Percentiles rank a stretch among this genome's conserved stretches.
Evolutionary conservation across 2,113 vertebrate species (phyloP).

Genomic region (Naja naja): DNA sequence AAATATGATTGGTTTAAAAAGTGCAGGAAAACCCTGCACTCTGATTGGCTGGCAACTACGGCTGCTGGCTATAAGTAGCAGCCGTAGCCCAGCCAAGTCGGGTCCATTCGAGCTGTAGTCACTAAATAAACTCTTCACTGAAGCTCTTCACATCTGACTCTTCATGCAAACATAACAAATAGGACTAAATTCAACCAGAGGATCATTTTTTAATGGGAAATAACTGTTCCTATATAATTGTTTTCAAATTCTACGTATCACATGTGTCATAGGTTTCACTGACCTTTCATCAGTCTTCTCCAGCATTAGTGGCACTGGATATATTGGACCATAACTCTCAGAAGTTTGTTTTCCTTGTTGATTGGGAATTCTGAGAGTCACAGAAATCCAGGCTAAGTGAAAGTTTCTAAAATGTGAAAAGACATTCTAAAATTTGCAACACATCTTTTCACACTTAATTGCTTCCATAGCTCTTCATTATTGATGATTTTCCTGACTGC

Average conservation of each 20-base stretch:
- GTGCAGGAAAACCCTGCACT: too few species aligned
- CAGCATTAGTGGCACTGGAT: not conserved
- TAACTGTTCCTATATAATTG: not conserved
- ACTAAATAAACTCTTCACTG: too few species aligned
- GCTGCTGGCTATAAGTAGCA: too few species aligned
- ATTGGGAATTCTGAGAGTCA: not conserved
- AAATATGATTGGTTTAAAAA: too few species aligned
- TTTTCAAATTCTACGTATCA: not conserved
- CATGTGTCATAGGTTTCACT: not conserved
- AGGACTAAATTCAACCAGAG: not conserved
- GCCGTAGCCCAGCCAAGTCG: too few species aligned
- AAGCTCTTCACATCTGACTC: too few species aligned
- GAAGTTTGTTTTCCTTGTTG: not conserved
- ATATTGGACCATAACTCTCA: not conserved
- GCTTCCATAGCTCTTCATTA: not conserved
- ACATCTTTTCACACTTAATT: not conserved
- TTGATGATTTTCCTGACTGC: not conserved
- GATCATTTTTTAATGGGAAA: not conserved
- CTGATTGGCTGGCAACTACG: too few species aligned
- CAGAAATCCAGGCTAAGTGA: not conserved
- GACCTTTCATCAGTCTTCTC: not conserved
- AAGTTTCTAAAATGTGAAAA: not conserved
- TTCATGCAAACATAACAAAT: too few species aligned
- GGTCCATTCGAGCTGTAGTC: too few species aligned
- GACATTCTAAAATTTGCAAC: not conserved